These are phyloP conservation scores for Panulirus ornatus DNA, from an alignment of 1,140 invertebrate species.

Conservation along the genomic window DNA sequence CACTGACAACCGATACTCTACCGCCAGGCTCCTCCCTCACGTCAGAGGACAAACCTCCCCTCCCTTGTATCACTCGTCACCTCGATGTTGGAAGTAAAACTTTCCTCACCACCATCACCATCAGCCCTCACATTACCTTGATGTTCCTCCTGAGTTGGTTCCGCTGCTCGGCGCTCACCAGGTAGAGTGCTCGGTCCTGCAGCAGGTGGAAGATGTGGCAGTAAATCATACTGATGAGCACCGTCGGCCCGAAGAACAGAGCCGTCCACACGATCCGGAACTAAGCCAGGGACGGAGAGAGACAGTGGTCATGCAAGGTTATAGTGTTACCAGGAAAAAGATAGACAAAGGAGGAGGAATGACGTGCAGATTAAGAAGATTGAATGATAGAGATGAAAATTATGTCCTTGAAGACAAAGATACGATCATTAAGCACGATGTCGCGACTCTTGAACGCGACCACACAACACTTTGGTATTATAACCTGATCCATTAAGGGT, in stretches of 20 bases:
- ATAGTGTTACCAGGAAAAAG: background rate
- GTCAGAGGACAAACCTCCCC: no score
- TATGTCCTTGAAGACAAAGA: no score
- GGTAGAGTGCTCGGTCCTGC: slow-evolving; percentile 41
- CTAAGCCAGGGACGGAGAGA: background rate
- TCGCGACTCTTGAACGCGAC: no score
- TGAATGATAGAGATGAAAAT: no score
- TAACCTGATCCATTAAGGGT: no score
- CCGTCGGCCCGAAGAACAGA: slow-evolving; percentile 59
- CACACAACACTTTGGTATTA: no score
- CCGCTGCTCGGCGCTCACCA: slow-evolving; percentile 62
- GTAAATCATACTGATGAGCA: slow-evolving; percentile 60
- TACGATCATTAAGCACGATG: no score
- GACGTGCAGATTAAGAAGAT: no score
- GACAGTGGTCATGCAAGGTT: background rate
- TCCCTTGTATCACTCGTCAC: no score
- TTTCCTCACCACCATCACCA: background rate
- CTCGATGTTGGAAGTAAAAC: no score
- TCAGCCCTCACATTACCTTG: slow-evolving; percentile 65
- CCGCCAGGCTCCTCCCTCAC: no score
- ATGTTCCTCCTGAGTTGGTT: slow-evolving; percentile 59
- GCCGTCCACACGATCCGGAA: slow-evolving; percentile 64
- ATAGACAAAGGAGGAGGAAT: background rate
- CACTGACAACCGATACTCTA: no score
- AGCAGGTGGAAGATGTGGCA: slow-evolving; percentile 63